These are phyloP conservation scores for Calliopum simillimum DNA, from an alignment of 2,888 invertebrate species.

Conservation along the genomic window DNA sequence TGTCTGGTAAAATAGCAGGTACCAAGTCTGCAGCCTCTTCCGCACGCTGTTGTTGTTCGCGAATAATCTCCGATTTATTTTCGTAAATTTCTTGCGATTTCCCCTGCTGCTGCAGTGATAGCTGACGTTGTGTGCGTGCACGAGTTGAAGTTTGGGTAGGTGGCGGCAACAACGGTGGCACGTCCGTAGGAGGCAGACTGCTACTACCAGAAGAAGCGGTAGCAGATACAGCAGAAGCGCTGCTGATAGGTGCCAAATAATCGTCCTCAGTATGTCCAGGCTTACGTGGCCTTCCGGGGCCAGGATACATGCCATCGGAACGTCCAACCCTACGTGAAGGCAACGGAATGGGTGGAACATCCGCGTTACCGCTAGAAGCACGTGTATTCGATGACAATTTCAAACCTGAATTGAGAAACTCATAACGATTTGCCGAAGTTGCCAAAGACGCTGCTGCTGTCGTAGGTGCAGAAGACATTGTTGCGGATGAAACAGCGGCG, in stretches of 20 bases:
- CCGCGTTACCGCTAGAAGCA: constrained; percentile 50
- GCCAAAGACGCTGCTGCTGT: constrained; percentile 30
- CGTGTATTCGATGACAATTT: constrained; percentile 34
- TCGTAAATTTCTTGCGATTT: constrained; percentile 61
- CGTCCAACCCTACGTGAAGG: constrained; percentile 70
- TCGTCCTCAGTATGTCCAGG: constrained; percentile 75
- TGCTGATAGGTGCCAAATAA: constrained; percentile 76
- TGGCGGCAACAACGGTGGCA: constrained; percentile 69
- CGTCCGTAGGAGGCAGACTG: constrained; percentile 44
- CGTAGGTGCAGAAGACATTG: constrained; percentile 17
- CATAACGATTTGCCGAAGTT: constrained; percentile 55
- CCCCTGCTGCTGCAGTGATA: constrained; percentile 47
- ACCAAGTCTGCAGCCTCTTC: constrained; percentile 35
- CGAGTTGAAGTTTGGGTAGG: constrained; percentile 62
- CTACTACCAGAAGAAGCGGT: neutral
- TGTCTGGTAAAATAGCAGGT: constrained; percentile 70
- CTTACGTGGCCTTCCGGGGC: constrained; percentile 69
- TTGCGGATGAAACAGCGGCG: constrained; percentile 43
- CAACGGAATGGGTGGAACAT: constrained; percentile 73
- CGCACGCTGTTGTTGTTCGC: constrained; percentile 37
- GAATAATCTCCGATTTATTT: constrained; percentile 62
- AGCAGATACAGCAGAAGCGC: neutral
- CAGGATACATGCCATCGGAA: constrained; percentile 69
- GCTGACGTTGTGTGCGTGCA: constrained; percentile 58
- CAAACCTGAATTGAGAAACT: constrained; percentile 57